Evolutionary conservation across 2,888 invertebrate genomes (phyloP).

Genomic region (Temnothorax unifasciatus): DNA sequence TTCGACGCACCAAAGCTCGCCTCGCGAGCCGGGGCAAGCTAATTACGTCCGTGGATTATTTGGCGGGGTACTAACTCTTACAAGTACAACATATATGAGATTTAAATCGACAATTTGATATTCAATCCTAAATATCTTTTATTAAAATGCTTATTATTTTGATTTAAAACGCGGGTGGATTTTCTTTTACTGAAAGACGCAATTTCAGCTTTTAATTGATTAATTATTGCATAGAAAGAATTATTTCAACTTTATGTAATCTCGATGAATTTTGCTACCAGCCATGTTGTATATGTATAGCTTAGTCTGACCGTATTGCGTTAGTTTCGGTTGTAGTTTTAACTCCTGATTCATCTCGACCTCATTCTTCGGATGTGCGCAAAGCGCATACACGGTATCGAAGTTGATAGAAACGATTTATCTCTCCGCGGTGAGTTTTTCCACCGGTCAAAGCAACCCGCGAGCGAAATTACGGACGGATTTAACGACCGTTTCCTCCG

Average conservation of each 20-base stretch:
- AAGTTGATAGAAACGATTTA: constrained; percentile 64
- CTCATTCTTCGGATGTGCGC: not conserved
- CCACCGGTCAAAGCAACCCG: constrained; percentile 69
- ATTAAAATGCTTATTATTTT: not conserved
- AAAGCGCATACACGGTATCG: constrained; percentile 45
- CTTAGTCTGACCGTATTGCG: not conserved
- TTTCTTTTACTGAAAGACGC: not conserved
- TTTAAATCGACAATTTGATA: not conserved
- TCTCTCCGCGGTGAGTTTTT: constrained; percentile 62
- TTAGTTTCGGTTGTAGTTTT: not conserved
- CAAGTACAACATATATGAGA: not conserved
- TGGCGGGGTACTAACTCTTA: not conserved
- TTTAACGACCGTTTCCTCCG: constrained; percentile 75
- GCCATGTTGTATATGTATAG: not conserved
- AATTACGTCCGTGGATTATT: constrained; percentile 27
- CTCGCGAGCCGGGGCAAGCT: not conserved
- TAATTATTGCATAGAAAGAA: not conserved
- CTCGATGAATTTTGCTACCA: not conserved
- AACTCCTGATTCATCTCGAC: not conserved
- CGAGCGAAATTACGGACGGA: constrained; percentile 67
- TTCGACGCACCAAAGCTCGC: not conserved
- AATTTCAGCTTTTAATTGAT: not conserved
- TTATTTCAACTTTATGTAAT: not conserved
- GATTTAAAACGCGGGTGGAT: not conserved
- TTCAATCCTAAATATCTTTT: not conserved